Conservation (phyloP, 2,888 invertebrate genomes). For the Leucophenga montana region DNA sequence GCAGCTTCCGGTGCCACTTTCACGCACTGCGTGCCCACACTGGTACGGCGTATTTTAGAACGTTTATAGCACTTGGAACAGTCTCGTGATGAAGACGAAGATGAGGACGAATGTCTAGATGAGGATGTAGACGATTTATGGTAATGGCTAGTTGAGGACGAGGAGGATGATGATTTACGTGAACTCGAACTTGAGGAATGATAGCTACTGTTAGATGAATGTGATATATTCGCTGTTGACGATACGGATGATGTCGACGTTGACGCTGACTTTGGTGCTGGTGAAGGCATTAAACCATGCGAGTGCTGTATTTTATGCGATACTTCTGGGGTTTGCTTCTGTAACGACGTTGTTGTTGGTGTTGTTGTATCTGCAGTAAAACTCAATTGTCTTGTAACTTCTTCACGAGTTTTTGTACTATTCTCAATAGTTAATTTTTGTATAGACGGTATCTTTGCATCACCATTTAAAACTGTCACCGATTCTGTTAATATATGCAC, state of each 20-base stretch:
- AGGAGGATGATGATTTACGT: conserved; percentile 40
- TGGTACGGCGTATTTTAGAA: conserved; percentile 80
- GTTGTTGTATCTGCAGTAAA: conserved; percentile 50
- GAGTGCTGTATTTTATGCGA: conserved; percentile 40
- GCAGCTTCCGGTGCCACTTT: conserved; percentile 55
- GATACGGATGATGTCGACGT: conserved; percentile 37
- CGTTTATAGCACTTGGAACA: conserved; percentile 82
- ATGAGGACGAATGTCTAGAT: conserved; percentile 52
- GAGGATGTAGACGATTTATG: conserved; percentile 52
- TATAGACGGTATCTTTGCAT: conserved; percentile 35
- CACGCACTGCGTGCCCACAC: conserved; percentile 82
- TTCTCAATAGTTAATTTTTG: conserved; percentile 39
- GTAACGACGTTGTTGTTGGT: conserved; percentile 28
- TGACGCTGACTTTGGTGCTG: conserved; percentile 52
- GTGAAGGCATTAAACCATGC: conserved; percentile 59
- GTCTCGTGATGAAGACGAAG: conserved; percentile 63
- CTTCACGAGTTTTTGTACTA: conserved; percentile 65
- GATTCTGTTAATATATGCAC: not conserved
- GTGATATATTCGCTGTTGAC: conserved; percentile 48
- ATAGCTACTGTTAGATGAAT: conserved; percentile 45
- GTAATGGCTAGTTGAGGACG: conserved; percentile 47
- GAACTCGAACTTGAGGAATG: conserved; percentile 36
- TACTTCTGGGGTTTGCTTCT: conserved; percentile 33
- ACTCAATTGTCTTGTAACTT: conserved; percentile 69
- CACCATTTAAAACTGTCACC: conserved; percentile 1